A percentile compares a stretch with the other conserved stretches of the same genome.
Evolutionary conservation across 1,140 invertebrate species (phyloP).

Genomic region (Lucilia sericata): DNA sequence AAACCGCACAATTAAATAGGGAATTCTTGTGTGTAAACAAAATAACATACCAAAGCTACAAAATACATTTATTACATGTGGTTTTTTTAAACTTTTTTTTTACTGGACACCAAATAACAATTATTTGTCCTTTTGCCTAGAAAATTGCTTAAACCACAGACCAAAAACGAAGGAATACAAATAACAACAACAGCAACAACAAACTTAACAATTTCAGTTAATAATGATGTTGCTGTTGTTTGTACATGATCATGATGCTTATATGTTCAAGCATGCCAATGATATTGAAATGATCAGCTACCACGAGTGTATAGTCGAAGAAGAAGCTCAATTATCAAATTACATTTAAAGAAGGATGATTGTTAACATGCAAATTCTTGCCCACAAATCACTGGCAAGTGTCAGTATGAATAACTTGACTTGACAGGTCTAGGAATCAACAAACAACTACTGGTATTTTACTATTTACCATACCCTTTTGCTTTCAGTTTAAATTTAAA

Average conservation of each 20-base stretch:
- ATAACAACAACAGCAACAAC: background rate
- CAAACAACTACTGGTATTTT: constrained; percentile 2
- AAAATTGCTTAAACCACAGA: constrained; percentile 1
- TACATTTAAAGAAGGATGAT: background rate
- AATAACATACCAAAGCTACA: constrained; percentile 3
- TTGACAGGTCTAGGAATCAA: constrained; percentile 1
- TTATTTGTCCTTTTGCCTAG: constrained; percentile 16
- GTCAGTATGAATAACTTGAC: constrained; percentile 15
- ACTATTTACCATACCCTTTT: background rate
- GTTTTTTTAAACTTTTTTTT: background rate
- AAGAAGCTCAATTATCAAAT: background rate
- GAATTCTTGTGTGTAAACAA: constrained; percentile 5
- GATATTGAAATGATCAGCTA: background rate
- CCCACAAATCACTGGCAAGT: background rate
- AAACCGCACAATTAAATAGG: background rate
- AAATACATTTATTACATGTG: constrained; percentile 6
- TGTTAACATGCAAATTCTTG: constrained; percentile 8
- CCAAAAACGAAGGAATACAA: background rate
- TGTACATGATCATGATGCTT: background rate
- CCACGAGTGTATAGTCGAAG: background rate
- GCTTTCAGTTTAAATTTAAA: background rate
- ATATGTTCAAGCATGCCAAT: too few relatives aligned
- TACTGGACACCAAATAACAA: background rate
- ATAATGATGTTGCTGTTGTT: background rate
- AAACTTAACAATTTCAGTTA: background rate